A percentile compares a stretch with the other conserved stretches of the same genome.
Conservation (phyloP, 1,140 invertebrate genomes). For the Calliopsis andreniformis region DNA sequence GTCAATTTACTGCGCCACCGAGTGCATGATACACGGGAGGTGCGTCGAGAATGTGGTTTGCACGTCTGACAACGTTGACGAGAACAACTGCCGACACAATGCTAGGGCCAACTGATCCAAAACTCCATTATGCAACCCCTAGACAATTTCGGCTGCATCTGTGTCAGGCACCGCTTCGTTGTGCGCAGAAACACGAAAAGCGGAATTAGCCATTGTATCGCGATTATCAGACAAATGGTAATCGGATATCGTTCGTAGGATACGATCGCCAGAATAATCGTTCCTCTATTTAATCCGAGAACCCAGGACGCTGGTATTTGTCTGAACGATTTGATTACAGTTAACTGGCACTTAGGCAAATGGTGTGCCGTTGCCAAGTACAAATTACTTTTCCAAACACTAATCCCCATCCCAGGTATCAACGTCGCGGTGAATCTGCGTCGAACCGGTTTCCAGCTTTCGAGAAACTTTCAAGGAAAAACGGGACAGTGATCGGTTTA, state of each 20-base stretch:
- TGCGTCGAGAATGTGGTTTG: conserved; percentile 42
- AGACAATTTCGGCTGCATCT: conserved; percentile 40
- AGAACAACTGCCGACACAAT: conserved; percentile 49
- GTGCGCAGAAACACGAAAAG: not conserved
- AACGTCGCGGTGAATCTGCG: not conserved
- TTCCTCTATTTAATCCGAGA: conserved; percentile 34
- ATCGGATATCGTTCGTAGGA: conserved; percentile 33
- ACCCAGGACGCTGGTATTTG: not conserved
- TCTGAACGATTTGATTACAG: conserved; percentile 31
- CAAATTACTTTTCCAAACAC: conserved; percentile 23
- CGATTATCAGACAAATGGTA: conserved; percentile 51
- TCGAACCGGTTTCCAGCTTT: not conserved
- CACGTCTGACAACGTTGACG: conserved; percentile 61
- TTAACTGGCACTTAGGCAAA: conserved; percentile 34
- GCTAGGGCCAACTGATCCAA: conserved; percentile 47
- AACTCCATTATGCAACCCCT: conserved; percentile 54
- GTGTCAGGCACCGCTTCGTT: conserved; percentile 7
- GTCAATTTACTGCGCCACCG: conserved; percentile 37
- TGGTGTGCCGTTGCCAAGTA: not conserved
- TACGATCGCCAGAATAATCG: conserved; percentile 40
- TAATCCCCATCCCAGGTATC: not conserved
- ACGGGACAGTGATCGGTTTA: not conserved
- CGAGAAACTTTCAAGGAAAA: not conserved
- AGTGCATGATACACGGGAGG: conserved; percentile 22
- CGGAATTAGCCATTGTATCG: conserved; percentile 40